Evolutionary conservation across 2,888 invertebrate species (phyloP), one percentile per base, ranked within the genome.

Genomic region (Odontocerum albicorne): DNA sequence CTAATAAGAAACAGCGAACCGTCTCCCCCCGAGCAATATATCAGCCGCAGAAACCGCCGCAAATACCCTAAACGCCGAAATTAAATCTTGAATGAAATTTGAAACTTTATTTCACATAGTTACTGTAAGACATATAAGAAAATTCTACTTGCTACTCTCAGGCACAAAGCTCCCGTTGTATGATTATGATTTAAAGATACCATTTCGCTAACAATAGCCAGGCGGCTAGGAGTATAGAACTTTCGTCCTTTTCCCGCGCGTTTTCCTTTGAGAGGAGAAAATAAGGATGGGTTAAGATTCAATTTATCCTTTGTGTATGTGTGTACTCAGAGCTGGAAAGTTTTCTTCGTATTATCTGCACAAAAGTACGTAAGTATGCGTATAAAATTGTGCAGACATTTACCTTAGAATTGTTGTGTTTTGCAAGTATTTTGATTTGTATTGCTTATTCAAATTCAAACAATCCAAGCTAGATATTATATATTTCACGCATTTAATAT

Each of bases 61-160:
- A 16, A 35, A 35, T 49, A 42, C 49, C 38, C 52, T 49, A 51
- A 51, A 52, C 54, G 57, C 67, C 68, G 67, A 71, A 72, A 72
- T 72, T 55, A 55, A 72, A 72, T 72, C 72, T 71, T 70, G 70
- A 72, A 72, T 71, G 71, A 71, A 72, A 71, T 72, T 70, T 66
- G 69, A 72, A 71, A 71, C 70, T 70, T 61, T 61, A 58, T 55
- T 58, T 53, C 52, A 31, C 53, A 56, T 57, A 50, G 55, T 55
- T 49, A 59, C 53, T n/a, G n/a, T n/a, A 46, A 46, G 54, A 47
- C 52, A 54, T 53, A 49, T 54, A 55, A 58, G 58, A 58, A 55
- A 58, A 58, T 50, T 55, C 58, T 46, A 31, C 53, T 40, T n/a
- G n/a, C n/a, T n/a, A n/a, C n/a, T n/a, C n/a, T n/a, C 49, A 38